Evolutionary conservation across 2,797 vertebrate genomes (phyloP).

Genomic region (Enteromius mattozi): DNA sequence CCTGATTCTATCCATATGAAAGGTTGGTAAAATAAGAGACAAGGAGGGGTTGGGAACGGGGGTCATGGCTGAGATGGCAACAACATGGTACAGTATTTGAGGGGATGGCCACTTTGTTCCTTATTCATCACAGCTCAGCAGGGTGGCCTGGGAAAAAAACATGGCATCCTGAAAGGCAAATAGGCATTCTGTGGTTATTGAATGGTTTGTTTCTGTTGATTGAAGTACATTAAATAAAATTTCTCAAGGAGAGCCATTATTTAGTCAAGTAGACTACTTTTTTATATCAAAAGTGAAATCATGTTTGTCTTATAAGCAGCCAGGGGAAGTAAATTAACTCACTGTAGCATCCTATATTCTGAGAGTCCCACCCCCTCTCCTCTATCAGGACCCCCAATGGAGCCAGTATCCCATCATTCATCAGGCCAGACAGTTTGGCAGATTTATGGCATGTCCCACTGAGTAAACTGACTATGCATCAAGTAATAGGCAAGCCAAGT

Average conservation of each 20-base stretch:
- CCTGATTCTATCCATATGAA: conserved; percentile 83
- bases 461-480: conserved; percentile 63
- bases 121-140: conserved; percentile 80
- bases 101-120: conserved; percentile 67
- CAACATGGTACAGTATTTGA: conserved; percentile 61
- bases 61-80: conserved; percentile 68
- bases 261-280: not conserved
- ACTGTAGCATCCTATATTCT: conserved; percentile 31
- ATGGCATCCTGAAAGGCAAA: conserved; percentile 68
- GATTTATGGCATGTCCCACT: conserved; percentile 81
- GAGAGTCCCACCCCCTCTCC: conserved; percentile 50
- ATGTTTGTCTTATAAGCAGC: not conserved
- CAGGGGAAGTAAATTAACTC: conserved; percentile 18
- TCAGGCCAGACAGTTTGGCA: conserved; percentile 67
- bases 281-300: not conserved
- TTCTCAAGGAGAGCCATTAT: not conserved
- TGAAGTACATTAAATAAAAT: not conserved
- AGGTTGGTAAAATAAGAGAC: conserved; percentile 69
- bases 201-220: conserved; percentile 47
- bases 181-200: conserved; percentile 66
- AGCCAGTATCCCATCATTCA: conserved; percentile 74
- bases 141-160: conserved; percentile 74
- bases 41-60: conserved; percentile 72
- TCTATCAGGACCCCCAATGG: conserved; percentile 65
- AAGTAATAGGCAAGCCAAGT: conserved; percentile 38